These are phyloP conservation scores for Gymnobelideus leadbeateri DNA, from an alignment of 2,113 vertebrate species.

Conservation along the genomic window DNA sequence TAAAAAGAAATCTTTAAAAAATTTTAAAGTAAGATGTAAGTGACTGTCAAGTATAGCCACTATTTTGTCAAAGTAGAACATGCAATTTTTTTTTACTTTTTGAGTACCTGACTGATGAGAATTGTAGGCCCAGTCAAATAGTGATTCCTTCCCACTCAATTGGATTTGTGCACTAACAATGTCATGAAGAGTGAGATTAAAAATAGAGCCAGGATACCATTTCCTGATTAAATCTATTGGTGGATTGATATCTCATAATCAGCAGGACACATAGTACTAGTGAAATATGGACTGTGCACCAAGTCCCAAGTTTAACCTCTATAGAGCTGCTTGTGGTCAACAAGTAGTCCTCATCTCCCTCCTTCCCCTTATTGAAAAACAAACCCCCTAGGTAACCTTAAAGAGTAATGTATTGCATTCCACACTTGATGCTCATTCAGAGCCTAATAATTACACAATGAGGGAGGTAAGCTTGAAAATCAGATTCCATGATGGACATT, in stretches of 20 bases:
- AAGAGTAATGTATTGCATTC: not conserved
- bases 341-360: conserved; percentile 19
- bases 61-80: conserved; percentile 74
- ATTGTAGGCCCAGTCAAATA: conserved; percentile 56
- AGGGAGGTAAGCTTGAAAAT: not conserved
- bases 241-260: conserved; percentile 7
- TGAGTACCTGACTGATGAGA: conserved; percentile 78
- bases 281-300: not conserved
- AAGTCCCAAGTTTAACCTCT: not conserved
- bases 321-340: conserved; percentile 27
- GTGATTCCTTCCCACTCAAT: conserved; percentile 45
- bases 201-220: conserved; percentile 1
- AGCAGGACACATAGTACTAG: not conserved
- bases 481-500: not conserved
- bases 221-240: conserved; percentile 30
- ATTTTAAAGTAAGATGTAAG: conserved; percentile 76
- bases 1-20: not conserved
- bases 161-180: conserved; percentile 31
- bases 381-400: conserved; percentile 17
- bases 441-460: conserved; percentile 1
- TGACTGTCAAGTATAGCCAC: conserved; percentile 81
- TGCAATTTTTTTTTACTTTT: conserved; percentile 78
- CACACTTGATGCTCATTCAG: not conserved
- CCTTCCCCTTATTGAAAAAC: not conserved
- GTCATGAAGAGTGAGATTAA: not conserved